phyloP scores from a whole-genome alignment of 2,888 invertebrate species.

The Cabera pusaria region DNA sequence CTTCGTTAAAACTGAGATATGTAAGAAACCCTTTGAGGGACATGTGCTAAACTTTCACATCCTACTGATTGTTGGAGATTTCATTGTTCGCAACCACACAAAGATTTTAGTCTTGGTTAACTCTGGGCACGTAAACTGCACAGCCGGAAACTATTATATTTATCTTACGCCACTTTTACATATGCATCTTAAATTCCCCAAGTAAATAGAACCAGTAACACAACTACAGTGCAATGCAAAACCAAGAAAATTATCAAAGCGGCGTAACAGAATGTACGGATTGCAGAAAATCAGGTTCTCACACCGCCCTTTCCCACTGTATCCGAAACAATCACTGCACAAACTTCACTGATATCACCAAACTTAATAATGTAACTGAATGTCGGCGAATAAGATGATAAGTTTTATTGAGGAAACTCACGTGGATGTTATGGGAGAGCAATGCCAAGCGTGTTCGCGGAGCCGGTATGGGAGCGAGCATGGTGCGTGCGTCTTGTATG shows the following conservation, averaged over 20 bases:
- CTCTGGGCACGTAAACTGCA: no score
- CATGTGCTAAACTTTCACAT: slow-evolving; percentile 5
- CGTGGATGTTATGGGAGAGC: slow-evolving; percentile 75
- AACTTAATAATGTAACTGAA: not conserved
- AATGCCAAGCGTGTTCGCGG: slow-evolving; percentile 70
- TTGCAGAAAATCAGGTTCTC: slow-evolving; percentile 72
- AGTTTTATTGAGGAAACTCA: slow-evolving; percentile 44
- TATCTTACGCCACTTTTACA: slow-evolving; percentile 1
- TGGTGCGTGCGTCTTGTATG: slow-evolving; percentile 51
- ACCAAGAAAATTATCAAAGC: slow-evolving; percentile 48
- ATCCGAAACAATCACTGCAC: slow-evolving; percentile 23
- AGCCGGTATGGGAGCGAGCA: slow-evolving; percentile 62
- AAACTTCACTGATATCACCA: slow-evolving; percentile 13
- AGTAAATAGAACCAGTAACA: slow-evolving; percentile 14
- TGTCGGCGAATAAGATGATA: not conserved
- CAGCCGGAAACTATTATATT: slow-evolving; percentile 9
- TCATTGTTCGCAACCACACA: not conserved
- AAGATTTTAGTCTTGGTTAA: no score
- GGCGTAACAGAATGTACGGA: slow-evolving; percentile 62
- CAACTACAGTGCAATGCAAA: slow-evolving; percentile 19
- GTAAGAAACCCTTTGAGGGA: slow-evolving; percentile 1
- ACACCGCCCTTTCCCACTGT: slow-evolving; percentile 42
- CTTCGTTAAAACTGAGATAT: not conserved
- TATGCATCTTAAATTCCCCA: not conserved
- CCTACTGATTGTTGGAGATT: slow-evolving; percentile 1